Conservation (phyloP, 2,888 invertebrate species). For the Gastrophysa polygoni region DNA sequence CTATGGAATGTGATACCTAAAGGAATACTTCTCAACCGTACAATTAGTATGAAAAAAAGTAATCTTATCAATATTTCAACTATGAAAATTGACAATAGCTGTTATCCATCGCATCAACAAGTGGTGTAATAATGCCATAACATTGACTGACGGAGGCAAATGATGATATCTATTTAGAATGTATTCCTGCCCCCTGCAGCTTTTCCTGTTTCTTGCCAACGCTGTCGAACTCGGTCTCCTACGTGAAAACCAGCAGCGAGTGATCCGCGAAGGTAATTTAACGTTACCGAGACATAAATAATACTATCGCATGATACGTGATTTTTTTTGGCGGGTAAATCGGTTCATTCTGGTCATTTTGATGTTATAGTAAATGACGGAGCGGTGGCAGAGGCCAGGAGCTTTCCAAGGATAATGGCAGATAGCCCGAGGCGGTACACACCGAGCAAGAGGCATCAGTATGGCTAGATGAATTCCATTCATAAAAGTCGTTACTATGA, state of each 20-base stretch:
- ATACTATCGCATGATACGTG: slow-evolving; percentile 20
- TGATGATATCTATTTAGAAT: no score
- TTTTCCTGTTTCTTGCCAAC: background rate
- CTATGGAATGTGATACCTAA: no score
- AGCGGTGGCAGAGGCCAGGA: slow-evolving; percentile 33
- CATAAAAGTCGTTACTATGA: no score
- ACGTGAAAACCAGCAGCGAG: slow-evolving; percentile 18
- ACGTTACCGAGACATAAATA: slow-evolving; percentile 24
- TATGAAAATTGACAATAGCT: no score
- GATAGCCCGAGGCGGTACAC: slow-evolving; percentile 22
- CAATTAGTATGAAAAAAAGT: no score
- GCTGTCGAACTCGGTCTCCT: background rate
- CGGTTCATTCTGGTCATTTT: slow-evolving; percentile 32
- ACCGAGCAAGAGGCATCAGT: slow-evolving; percentile 8
- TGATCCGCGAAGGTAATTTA: slow-evolving; percentile 21
- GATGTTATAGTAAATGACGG: slow-evolving; percentile 34
- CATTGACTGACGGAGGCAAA: no score
- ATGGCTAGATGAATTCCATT: no score
- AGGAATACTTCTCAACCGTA: no score
- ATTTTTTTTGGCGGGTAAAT: slow-evolving; percentile 24
- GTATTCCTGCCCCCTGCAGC: background rate
- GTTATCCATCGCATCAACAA: no score
- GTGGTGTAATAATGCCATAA: no score
- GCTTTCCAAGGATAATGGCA: slow-evolving; percentile 32
- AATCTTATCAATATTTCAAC: no score